phyloP scores from a whole-genome alignment of 2,113 vertebrate species.

The Phyllostomus hastatus region DNA sequence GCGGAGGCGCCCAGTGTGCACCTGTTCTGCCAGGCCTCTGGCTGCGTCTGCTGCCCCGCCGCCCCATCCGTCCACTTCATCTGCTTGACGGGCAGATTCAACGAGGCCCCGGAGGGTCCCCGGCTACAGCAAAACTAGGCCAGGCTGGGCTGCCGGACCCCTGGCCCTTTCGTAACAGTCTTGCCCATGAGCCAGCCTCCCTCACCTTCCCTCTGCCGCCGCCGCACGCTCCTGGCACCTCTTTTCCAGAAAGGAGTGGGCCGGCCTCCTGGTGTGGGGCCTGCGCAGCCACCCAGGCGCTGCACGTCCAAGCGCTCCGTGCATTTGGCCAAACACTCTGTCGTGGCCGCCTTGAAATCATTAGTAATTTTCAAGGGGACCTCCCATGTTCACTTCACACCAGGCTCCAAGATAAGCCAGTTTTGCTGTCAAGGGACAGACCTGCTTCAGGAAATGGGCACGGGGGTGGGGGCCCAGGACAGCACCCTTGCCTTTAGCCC shows the following conservation, averaged over 20 bases:
- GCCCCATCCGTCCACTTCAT: neutral
- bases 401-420: neutral
- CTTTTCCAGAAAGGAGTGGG: neutral
- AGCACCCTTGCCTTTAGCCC: neutral
- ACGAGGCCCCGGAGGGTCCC: neutral
- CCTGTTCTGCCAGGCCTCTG: neutral
- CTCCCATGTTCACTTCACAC: neutral
- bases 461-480: neutral
- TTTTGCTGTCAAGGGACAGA: neutral
- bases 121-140: rapidly evolving
- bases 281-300: neutral
- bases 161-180: neutral
- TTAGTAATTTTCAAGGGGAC: neutral
- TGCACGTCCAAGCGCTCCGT: neutral
- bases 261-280: neutral
- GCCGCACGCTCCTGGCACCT: neutral
- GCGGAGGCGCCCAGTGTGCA: neutral
- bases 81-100: neutral
- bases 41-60: neutral
- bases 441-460: neutral
- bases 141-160: neutral
- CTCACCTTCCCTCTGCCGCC: neutral
- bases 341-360: neutral
- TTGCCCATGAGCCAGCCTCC: neutral
- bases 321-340: neutral